Conservation (phyloP, 2,888 invertebrate genomes). For the Synanthedon andrenaeformis region DNA sequence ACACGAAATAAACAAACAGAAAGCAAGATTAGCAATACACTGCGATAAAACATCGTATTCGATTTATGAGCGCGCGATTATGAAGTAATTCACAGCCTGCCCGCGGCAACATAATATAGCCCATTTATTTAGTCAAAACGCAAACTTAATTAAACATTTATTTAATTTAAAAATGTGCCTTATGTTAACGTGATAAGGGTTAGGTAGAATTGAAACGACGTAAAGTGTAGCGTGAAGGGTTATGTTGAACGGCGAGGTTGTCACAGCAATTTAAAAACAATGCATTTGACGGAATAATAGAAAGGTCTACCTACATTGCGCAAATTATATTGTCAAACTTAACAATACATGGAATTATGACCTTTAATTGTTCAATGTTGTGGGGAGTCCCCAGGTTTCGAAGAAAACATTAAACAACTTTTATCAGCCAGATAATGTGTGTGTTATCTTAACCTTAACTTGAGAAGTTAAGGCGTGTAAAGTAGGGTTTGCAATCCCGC, state of each 20-base stretch:
- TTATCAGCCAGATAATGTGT: no score
- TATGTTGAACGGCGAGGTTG: slow-evolving; percentile 15
- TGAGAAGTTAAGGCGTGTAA: no score
- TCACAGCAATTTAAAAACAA: slow-evolving; percentile 19
- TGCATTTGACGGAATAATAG: slow-evolving; percentile 15
- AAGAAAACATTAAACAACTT: no score
- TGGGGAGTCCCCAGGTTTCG: no score
- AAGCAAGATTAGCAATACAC: slow-evolving; percentile 9
- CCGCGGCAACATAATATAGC: neutral
- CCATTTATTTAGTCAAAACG: neutral
- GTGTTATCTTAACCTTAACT: no score
- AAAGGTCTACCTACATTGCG: slow-evolving; percentile 5
- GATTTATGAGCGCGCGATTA: slow-evolving; percentile 12
- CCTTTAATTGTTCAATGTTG: no score
- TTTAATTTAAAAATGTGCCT: neutral
- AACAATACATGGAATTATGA: slow-evolving; percentile 5
- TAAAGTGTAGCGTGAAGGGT: neutral
- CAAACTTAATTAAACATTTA: neutral
- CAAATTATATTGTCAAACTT: slow-evolving; percentile 5
- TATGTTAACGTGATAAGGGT: neutral
- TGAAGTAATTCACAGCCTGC: neutral
- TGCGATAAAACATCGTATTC: slow-evolving; percentile 12
- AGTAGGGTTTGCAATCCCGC: no score
- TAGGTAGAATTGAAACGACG: neutral
- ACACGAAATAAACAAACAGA: slow-evolving; percentile 8